These are phyloP conservation scores for Stegophylla sp. DNA, from an alignment of 2,888 invertebrate species.

Conservation along the genomic window DNA sequence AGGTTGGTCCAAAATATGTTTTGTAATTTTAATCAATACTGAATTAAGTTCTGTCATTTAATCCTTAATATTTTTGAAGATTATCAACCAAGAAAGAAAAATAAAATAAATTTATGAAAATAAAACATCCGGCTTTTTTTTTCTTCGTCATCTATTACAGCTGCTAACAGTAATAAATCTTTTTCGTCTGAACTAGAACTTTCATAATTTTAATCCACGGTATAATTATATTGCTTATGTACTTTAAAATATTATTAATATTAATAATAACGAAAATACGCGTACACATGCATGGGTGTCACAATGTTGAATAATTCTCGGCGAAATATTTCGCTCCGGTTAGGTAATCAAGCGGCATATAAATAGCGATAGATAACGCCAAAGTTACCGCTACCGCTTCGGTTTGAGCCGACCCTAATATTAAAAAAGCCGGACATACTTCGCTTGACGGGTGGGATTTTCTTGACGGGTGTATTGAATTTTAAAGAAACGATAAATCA, in stretches of 20 bases:
- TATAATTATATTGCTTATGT: background rate
- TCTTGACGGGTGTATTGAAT: too few relatives aligned
- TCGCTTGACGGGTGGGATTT: too few relatives aligned
- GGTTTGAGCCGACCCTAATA: background rate
- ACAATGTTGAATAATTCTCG: background rate
- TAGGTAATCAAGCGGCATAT: background rate
- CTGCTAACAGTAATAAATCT: constrained; percentile 15
- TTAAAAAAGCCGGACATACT: too few relatives aligned
- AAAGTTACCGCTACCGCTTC: background rate
- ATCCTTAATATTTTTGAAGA: too few relatives aligned
- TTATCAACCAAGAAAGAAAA: too few relatives aligned
- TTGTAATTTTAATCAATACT: too few relatives aligned
- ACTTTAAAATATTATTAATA: background rate
- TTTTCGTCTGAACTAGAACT: constrained; percentile 20
- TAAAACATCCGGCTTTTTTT: too few relatives aligned
- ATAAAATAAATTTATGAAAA: too few relatives aligned
- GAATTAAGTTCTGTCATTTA: too few relatives aligned
- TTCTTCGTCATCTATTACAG: constrained; percentile 12
- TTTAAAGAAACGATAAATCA: too few relatives aligned
- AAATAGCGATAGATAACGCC: background rate
- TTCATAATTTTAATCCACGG: background rate
- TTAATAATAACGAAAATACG: background rate
- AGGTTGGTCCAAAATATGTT: too few relatives aligned
- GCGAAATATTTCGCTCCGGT: constrained; percentile 9
- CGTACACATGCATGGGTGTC: background rate